A percentile compares a stretch with the other conserved stretches of the same genome.
phyloP scores from a whole-genome alignment of 1,140 invertebrate genomes.

The Anoplophora glabripennis region DNA sequence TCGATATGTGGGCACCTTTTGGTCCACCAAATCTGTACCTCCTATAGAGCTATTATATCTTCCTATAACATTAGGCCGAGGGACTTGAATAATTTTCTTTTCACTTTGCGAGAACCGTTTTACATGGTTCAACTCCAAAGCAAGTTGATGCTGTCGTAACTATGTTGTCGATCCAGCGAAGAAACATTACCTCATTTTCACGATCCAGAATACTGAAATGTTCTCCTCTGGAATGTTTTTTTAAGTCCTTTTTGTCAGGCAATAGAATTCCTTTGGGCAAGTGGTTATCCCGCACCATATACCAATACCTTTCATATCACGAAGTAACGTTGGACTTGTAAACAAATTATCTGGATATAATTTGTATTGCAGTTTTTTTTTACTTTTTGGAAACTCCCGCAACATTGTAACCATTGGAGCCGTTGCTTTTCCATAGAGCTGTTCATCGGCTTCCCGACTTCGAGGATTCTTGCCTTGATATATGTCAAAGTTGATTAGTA shows the following conservation, averaged over 20 bases:
- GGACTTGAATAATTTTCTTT: conserved; percentile 36
- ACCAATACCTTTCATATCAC: not conserved
- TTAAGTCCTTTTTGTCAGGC: not conserved
- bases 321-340: conserved; percentile 1
- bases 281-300: conserved; percentile 6
- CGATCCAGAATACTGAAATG: too few relatives aligned
- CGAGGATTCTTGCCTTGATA: conserved; percentile 4
- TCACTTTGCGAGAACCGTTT: conserved; percentile 35
- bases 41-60: conserved; percentile 43
- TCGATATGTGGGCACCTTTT: conserved; percentile 44
- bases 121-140: conserved; percentile 32
- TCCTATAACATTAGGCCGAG: conserved; percentile 27
- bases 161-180: conserved; percentile 35
- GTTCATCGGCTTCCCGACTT: not conserved
- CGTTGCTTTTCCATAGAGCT: not conserved
- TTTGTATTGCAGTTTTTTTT: not conserved
- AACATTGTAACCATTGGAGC: not conserved
- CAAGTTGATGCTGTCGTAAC: conserved; percentile 35
- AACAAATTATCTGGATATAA: conserved; percentile 18
- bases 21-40: conserved; percentile 45
- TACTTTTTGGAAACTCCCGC: not conserved
- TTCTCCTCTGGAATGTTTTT: conserved; percentile 5
- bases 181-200: too few relatives aligned
- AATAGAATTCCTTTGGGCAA: conserved; percentile 5
- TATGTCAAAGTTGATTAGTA: conserved; percentile 4